phyloP scores from a whole-genome alignment of 2,888 invertebrate species.

The Crepidodera aurea region DNA sequence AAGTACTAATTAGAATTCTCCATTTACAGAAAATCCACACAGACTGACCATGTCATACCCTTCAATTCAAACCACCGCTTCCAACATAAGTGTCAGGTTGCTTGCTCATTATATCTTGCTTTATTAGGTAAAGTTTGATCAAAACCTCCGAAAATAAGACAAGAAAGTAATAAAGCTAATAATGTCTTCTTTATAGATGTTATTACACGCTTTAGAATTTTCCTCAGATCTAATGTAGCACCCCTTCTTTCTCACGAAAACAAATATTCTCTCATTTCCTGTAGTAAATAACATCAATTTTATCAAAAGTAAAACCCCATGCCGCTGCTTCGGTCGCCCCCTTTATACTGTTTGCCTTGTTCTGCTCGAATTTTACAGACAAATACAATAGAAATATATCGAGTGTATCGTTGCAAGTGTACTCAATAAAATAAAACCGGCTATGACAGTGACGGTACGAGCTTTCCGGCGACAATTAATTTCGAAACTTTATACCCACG shows the following conservation, averaged over 20 bases:
- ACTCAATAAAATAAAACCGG: slow-evolving; percentile 17
- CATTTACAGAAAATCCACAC: too few species aligned
- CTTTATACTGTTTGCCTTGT: slow-evolving; percentile 4
- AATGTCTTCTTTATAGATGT: too few species aligned
- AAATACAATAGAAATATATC: slow-evolving; percentile 29
- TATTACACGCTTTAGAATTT: too few species aligned
- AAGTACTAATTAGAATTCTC: too few species aligned
- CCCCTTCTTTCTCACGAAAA: not conserved
- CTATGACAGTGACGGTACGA: slow-evolving; percentile 1
- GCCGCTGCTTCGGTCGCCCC: not conserved
- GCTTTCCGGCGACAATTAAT: slow-evolving; percentile 7
- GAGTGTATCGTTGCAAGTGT: slow-evolving; percentile 21
- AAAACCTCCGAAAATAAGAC: too few species aligned
- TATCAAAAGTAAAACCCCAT: too few species aligned
- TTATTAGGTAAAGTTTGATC: too few species aligned
- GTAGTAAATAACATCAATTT: slow-evolving; percentile 2
- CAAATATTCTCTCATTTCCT: slow-evolving; percentile 10
- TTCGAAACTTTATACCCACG: not conserved
- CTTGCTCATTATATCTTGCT: too few species aligned
- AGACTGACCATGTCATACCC: too few species aligned
- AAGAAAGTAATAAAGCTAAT: too few species aligned
- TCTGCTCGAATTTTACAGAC: slow-evolving; percentile 18
- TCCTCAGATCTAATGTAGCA: not conserved
- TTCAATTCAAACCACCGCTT: too few species aligned
- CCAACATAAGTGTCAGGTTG: too few species aligned